Base-by-base conservation (phyloP, 1,140 invertebrate genomes). In the Penaeus japonicus region DNA sequence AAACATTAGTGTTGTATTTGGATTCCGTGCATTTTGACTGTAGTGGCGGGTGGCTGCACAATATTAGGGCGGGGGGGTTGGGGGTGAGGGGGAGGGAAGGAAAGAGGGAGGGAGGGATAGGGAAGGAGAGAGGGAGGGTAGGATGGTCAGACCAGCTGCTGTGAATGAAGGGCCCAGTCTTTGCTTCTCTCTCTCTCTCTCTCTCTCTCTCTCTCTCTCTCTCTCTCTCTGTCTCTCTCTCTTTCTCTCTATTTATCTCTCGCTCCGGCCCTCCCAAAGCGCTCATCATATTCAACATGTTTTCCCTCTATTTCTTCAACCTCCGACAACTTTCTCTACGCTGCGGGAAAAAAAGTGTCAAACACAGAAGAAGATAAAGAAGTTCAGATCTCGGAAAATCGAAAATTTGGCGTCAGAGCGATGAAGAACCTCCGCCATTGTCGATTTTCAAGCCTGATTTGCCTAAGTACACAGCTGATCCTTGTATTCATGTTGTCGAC, bases 101-200 rank as follows among this genome's bases (percentile, higher is more conserved):
- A 80, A 39, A 47, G 35, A 80, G 35, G 53, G 78, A 39, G 78
- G 54, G 78, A 80, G 78, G 54, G 78, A 80, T 39, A 80, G 78
- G 54, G 80, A 82, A 55, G 57, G 80, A 82, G 80, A 82, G 80
- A 82, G 80, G 57, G 80, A 82, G 80, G 59, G 80, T 57, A 55
- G 59, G 80, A 82, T 47, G 59, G 80, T 32, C 47, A 82, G 80
- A 59, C n/a, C n/a, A 82, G 54, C 53, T 47, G 57, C 47, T 55
- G 79, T 55, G 79, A 81, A 55, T 55, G 79, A 81, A 55, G 57
- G 79, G 57, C 47, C 27, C 47, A 81, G 79, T 32, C 27, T 54
- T 20, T n/a, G 24, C 80, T 35, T 55, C 53, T 59, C n/a, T 55
- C 10, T 59, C 35, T 39, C 22, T 27, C 20, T 27, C 32, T 24